Conservation (phyloP, 2,888 invertebrate species). For the Campoletis raptor region DNA sequence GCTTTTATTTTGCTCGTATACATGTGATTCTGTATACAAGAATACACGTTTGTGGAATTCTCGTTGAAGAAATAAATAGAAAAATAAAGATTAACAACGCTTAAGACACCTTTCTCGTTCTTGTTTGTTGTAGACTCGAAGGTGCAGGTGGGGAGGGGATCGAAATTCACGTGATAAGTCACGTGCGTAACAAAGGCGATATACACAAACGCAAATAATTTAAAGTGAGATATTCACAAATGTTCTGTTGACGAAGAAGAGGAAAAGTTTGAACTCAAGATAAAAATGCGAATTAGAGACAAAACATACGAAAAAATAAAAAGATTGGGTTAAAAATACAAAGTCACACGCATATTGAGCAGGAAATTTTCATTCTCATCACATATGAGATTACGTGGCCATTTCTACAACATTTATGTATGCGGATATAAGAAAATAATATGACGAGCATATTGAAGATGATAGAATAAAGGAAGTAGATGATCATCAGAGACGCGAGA, state of each 20-base stretch:
- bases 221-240: not conserved
- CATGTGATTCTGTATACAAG: not conserved
- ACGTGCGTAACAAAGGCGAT: not conserved
- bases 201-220: not conserved
- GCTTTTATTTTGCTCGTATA: not conserved
- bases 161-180: slow-evolving; percentile 9
- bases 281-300: not conserved
- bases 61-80: not conserved
- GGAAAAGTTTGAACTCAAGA: not conserved
- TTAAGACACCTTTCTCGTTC: not conserved
- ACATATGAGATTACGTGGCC: not conserved
- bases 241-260: not conserved
- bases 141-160: not conserved
- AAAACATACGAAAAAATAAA: not conserved
- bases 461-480: slow-evolving; percentile 80
- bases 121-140: slow-evolving; percentile 3
- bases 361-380: not conserved
- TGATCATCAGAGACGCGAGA: slow-evolving; percentile 78
- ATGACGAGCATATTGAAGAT: slow-evolving; percentile 32
- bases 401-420: slow-evolving; percentile 7
- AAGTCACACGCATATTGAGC: not conserved
- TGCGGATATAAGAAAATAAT: slow-evolving; percentile 40
- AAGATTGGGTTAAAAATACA: not conserved
- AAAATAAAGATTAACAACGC: slow-evolving; percentile 10
- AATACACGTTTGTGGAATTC: not conserved